Percentiles rank a stretch among this genome's conserved stretches.
phyloP scores from a whole-genome alignment of 2,797 vertebrate species.

The Notolepis coatsorum region DNA sequence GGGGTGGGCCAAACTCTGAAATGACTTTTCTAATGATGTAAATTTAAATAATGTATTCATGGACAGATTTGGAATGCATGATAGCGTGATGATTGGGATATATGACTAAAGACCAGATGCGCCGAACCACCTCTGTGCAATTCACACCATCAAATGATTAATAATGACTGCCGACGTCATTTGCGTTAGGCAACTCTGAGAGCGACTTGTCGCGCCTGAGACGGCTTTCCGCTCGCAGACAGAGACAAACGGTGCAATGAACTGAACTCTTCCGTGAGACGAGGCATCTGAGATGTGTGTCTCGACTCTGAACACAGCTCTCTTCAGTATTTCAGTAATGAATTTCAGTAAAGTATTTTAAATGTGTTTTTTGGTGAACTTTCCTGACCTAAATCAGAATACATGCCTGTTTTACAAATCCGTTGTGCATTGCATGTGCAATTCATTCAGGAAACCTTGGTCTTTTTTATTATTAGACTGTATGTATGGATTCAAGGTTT shows the following conservation, averaged over 20 bases:
- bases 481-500: slow-evolving; percentile 25
- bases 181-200: slow-evolving; percentile 52
- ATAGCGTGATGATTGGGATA: slow-evolving; percentile 71
- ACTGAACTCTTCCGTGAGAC: slow-evolving; percentile 38
- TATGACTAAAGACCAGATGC: slow-evolving; percentile 74
- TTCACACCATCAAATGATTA: slow-evolving; percentile 63
- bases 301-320: no score
- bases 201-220: slow-evolving; percentile 34
- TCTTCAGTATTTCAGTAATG: slow-evolving; percentile 20
- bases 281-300: slow-evolving; percentile 45
- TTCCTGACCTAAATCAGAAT: no score
- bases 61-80: slow-evolving; percentile 65
- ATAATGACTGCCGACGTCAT: slow-evolving; percentile 62
- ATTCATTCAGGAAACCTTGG: slow-evolving; percentile 52
- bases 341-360: no score
- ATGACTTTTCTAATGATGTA: slow-evolving; percentile 74
- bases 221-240: slow-evolving; percentile 37
- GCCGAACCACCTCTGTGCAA: slow-evolving; percentile 69
- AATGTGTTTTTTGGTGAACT: no score
- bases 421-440: no score
- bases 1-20: slow-evolving; percentile 68
- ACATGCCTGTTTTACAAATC: no score
- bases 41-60: slow-evolving; percentile 77
- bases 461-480: no score
- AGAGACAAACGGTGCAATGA: slow-evolving; percentile 46